These are phyloP conservation scores for Hylaeus volcanicus DNA, from an alignment of 1,140 invertebrate genomes.

Conservation along the genomic window DNA sequence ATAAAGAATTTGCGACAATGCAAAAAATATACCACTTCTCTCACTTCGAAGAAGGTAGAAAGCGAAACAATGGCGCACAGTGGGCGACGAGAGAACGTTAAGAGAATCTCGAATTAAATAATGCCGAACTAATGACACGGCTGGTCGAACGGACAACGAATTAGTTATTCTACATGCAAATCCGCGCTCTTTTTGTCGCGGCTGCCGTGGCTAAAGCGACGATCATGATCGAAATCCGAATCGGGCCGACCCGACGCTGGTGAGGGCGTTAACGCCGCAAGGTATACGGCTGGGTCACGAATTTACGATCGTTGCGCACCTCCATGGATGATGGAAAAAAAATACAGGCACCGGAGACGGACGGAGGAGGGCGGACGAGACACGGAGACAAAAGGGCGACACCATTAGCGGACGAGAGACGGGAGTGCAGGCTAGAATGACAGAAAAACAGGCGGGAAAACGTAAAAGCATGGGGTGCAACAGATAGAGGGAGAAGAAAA, in stretches of 20 bases:
- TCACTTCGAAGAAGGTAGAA: too few relatives aligned
- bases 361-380: not conserved
- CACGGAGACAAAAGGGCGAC: not conserved
- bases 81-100: not conserved
- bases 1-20: not conserved
- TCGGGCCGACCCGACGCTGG: not conserved
- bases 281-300: conserved; percentile 42
- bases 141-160: conserved; percentile 45
- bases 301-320: conserved; percentile 46
- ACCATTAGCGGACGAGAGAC: not conserved
- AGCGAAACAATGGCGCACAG: not conserved
- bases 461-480: not conserved
- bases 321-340: conserved; percentile 33
- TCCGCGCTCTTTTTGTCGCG: conserved; percentile 17
- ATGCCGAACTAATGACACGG: conserved; percentile 41
- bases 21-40: not conserved
- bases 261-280: conserved; percentile 44
- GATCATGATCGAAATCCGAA: conserved; percentile 55
- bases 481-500: not conserved
- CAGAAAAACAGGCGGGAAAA: not conserved
- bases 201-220: conserved; percentile 20
- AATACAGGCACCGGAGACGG: not conserved
- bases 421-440: not conserved
- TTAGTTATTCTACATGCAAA: conserved; percentile 53
- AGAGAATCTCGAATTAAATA: conserved; percentile 21